phyloP scores from a whole-genome alignment of 2,113 vertebrate species.

The Elachura formosa region DNA sequence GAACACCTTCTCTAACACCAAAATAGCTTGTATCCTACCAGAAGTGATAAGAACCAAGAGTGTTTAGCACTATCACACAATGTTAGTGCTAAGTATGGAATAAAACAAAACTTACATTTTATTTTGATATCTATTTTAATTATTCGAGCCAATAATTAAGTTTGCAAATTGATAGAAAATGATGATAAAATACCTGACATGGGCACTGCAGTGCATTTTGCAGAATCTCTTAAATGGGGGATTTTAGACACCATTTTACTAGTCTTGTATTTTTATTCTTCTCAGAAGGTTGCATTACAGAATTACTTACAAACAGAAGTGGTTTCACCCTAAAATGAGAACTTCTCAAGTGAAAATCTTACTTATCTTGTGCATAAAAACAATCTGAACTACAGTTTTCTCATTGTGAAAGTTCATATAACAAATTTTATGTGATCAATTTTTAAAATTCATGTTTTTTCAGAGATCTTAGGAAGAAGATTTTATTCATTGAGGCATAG shows the following conservation, averaged over 20 bases:
- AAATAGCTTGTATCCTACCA: neutral
- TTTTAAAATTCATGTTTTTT: neutral
- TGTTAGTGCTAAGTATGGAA: neutral
- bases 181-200: neutral
- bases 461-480: neutral
- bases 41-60: neutral
- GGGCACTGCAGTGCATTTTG: neutral
- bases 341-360: neutral
- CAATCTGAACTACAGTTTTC: neutral
- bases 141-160: neutral
- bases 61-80: neutral
- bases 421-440: neutral
- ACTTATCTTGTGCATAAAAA: neutral
- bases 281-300: neutral
- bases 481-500: neutral
- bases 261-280: neutral
- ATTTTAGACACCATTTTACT: neutral
- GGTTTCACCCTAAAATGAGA: neutral
- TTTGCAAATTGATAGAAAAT: neutral
- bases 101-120: neutral
- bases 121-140: neutral
- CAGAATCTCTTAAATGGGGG: fast-evolving
- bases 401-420: neutral
- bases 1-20: neutral
- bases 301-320: neutral